Evolutionary conservation across 1,140 invertebrate species (phyloP).

Genomic region (Leptonema lineaticorne): DNA sequence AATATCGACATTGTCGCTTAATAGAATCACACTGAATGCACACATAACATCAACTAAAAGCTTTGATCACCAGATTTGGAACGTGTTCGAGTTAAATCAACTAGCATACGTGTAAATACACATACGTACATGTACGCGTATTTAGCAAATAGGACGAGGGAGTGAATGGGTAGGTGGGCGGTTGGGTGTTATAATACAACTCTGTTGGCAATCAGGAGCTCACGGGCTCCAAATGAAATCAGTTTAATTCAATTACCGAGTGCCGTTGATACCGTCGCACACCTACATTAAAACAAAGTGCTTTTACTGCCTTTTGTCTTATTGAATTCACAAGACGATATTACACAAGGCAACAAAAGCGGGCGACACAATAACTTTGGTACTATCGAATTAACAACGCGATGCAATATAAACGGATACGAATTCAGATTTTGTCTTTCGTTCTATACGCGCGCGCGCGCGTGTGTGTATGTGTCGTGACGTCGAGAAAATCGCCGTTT

Average conservation of each 20-base stretch:
- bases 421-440: neutral
- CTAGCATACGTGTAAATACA: too few relatives aligned
- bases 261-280: constrained; percentile 23
- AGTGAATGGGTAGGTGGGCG: too few relatives aligned
- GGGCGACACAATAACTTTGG: neutral
- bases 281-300: constrained; percentile 40
- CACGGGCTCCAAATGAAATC: constrained; percentile 39
- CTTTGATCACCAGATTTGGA: constrained; percentile 3
- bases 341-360: neutral
- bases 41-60: too few relatives aligned
- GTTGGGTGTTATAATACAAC: neutral
- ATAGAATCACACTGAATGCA: too few relatives aligned
- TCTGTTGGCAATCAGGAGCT: constrained; percentile 27
- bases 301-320: constrained; percentile 31
- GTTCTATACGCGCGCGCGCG: neutral
- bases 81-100: neutral
- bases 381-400: constrained; percentile 20
- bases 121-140: neutral
- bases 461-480: too few relatives aligned
- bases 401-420: neutral
- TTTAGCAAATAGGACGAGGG: too few relatives aligned
- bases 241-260: constrained; percentile 41
- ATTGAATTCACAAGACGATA: constrained; percentile 24
- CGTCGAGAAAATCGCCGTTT: too few relatives aligned
- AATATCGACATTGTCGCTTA: too few relatives aligned